Evolutionary conservation across 2,888 invertebrate species (phyloP).

Genomic region (Syrista parreyssii): DNA sequence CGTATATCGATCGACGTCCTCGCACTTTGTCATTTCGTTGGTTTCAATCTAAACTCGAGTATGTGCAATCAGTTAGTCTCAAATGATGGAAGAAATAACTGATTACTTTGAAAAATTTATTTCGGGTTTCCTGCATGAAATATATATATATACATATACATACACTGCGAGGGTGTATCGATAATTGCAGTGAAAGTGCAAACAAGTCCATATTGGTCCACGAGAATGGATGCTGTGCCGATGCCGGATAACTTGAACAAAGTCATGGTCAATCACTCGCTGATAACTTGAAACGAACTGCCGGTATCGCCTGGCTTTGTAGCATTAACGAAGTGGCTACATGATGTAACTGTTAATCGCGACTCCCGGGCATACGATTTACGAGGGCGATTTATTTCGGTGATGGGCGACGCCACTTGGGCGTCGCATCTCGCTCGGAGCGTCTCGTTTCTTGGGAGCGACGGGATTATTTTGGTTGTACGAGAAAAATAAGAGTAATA

Average conservation of each 20-base stretch:
- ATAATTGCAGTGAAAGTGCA: not conserved
- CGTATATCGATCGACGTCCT: not conserved
- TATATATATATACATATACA: too few relatives aligned
- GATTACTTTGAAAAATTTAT: too few relatives aligned
- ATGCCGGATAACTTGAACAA: not conserved
- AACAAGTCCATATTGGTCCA: not conserved
- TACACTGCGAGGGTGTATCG: too few relatives aligned
- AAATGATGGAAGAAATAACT: too few relatives aligned
- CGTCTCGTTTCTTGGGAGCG: not conserved
- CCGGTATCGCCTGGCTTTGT: not conserved
- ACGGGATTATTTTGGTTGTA: not conserved
- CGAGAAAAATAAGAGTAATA: not conserved
- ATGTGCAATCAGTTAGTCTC: too few relatives aligned
- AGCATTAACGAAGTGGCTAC: not conserved
- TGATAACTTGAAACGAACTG: not conserved
- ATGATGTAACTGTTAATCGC: constrained; percentile 4
- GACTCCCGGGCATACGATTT: not conserved
- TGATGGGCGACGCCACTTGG: not conserved
- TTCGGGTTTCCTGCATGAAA: too few relatives aligned
- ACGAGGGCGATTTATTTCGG: not conserved
- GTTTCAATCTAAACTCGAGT: too few relatives aligned
- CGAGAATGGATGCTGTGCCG: not conserved
- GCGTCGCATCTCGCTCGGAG: not conserved
- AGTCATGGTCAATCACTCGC: not conserved
- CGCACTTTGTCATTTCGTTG: not conserved